Evolutionary conservation across 2,797 vertebrate genomes (phyloP).

Genomic region (Acanthornis magna): DNA sequence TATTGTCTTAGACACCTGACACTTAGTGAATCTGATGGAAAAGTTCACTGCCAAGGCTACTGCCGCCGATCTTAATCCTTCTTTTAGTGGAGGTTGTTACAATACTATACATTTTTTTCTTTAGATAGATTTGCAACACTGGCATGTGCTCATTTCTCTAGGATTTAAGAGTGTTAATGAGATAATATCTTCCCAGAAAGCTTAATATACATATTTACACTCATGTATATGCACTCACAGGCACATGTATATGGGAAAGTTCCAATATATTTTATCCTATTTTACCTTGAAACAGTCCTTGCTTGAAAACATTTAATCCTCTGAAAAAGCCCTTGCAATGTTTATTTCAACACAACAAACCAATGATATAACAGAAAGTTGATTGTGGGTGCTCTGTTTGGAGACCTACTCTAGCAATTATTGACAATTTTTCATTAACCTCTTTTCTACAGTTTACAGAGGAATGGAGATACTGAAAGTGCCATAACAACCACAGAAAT

Average conservation of each 20-base stretch:
- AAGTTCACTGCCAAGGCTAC: neutral
- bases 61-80: neutral
- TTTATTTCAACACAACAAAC: neutral
- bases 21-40: neutral
- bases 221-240: rapidly evolving
- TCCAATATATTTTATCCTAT: neutral
- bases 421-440: neutral
- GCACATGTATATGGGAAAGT: neutral
- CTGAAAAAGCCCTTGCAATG: neutral
- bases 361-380: neutral
- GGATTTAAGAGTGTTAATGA: neutral
- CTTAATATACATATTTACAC: neutral
- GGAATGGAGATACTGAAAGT: neutral
- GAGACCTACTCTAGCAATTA: neutral
- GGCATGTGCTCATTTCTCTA: neutral
- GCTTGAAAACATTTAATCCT: neutral
- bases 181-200: neutral
- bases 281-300: neutral
- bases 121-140: neutral
- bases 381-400: neutral
- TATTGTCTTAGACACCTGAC: neutral
- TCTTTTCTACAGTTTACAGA: neutral
- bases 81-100: neutral
- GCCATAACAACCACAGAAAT: neutral
- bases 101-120: neutral